A percentile compares a stretch with the other conserved stretches of the same genome.
Evolutionary conservation across 2,113 vertebrate species (phyloP).

Genomic region (Nesogale talazaci): DNA sequence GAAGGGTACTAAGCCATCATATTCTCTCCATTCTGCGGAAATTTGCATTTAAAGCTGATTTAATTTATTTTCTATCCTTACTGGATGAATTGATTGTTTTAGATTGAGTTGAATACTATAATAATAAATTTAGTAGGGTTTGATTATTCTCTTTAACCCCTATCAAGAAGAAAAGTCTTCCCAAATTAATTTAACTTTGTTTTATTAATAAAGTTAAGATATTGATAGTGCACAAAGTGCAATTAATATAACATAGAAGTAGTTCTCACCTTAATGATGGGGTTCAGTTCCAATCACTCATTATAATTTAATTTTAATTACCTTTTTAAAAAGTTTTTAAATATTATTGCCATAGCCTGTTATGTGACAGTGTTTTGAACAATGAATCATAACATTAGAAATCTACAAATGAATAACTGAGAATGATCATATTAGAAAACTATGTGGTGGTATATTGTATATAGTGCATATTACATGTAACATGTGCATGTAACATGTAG

Average conservation of each 20-base stretch:
- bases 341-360: neutral
- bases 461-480: neutral
- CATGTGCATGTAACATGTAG: neutral
- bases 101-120: neutral
- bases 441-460: neutral
- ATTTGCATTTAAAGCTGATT: neutral
- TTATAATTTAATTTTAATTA: neutral
- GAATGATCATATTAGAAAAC: neutral
- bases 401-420: neutral
- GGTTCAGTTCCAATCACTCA: neutral
- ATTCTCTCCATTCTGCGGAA: neutral
- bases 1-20: neutral
- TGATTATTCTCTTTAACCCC: neutral
- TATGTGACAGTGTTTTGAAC: neutral
- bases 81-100: conserved; percentile 4
- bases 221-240: neutral
- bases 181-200: conserved; percentile 22
- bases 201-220: conserved; percentile 9
- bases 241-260: neutral
- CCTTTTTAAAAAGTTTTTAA: neutral
- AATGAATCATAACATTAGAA: neutral
- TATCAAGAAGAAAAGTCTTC: neutral
- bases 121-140: neutral
- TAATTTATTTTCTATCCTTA: neutral
- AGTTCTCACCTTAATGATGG: neutral